These are phyloP conservation scores for Carassius gibelio DNA, from an alignment of 2,113 vertebrate species.

Conservation along the genomic window DNA sequence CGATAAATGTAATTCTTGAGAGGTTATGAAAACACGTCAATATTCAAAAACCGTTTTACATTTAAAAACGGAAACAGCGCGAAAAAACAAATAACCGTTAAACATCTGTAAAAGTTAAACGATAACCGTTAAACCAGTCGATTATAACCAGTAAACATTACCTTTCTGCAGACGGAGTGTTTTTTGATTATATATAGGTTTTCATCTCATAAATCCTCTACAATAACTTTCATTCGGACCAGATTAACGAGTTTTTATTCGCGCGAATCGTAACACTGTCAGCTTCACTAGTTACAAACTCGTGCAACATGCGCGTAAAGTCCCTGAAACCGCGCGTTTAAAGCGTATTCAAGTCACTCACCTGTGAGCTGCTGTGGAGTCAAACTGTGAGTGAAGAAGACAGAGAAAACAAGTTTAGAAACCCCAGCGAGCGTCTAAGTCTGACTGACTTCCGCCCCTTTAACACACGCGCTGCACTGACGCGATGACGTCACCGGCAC, in stretches of 20 bases:
- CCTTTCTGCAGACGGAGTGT: neutral
- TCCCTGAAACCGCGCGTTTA: no score
- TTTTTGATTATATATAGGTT: neutral
- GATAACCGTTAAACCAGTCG: no score
- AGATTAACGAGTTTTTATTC: neutral
- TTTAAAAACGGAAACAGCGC: neutral
- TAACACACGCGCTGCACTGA: neutral
- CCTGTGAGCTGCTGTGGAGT: neutral
- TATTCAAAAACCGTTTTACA: neutral
- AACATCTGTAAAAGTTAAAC: neutral
- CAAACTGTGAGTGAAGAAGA: neutral
- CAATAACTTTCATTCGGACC: neutral
- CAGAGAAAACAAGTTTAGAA: neutral
- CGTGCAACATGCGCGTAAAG: no score
- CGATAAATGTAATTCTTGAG: neutral
- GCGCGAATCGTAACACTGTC: neutral
- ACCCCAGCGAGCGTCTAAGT: neutral
- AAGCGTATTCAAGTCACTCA: neutral
- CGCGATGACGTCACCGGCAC: neutral
- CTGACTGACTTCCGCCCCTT: conserved; percentile 5
- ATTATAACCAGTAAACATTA: neutral
- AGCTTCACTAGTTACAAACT: neutral
- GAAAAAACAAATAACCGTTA: neutral
- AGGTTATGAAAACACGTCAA: neutral
- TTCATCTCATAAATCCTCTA: neutral